Evolutionary conservation across 2,888 invertebrate genomes (phyloP).

Genomic region (Pterobdella sp.): DNA sequence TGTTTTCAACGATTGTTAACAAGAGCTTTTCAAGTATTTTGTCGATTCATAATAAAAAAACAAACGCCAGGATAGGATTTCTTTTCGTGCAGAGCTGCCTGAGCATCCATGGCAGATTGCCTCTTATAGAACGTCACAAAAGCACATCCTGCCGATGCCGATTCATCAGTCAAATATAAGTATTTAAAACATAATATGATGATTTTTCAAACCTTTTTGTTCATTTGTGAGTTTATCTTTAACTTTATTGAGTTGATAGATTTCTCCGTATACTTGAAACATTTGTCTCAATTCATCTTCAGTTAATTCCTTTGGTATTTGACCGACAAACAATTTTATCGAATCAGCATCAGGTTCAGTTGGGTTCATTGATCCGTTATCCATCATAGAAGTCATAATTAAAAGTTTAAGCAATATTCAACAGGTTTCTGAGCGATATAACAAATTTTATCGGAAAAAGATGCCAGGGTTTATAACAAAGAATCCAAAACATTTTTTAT

Average conservation of each 20-base stretch:
- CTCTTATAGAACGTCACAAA: constrained; percentile 30
- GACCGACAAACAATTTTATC: constrained; percentile 31
- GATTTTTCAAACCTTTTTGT: constrained; percentile 27
- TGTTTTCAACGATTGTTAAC: too few species aligned
- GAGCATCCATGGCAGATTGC: constrained; percentile 29
- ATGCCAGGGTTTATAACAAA: too few species aligned
- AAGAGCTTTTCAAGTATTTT: too few species aligned
- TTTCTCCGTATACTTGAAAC: constrained; percentile 27
- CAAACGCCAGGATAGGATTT: constrained; percentile 29
- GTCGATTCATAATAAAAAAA: too few species aligned
- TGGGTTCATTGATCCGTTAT: background rate
- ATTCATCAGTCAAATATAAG: background rate
- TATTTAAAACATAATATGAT: background rate
- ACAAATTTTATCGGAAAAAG: constrained; percentile 4
- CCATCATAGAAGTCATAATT: background rate
- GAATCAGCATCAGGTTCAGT: constrained; percentile 29
- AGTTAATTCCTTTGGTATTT: constrained; percentile 27
- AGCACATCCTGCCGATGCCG: constrained; percentile 21
- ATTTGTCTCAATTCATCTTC: constrained; percentile 27
- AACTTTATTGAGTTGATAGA: constrained; percentile 22
- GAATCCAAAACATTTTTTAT: too few species aligned
- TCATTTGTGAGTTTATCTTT: constrained; percentile 29
- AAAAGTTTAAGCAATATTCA: background rate
- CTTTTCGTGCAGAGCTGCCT: constrained; percentile 28
- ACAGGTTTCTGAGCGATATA: background rate